Base-by-base conservation (phyloP, 2,113 vertebrate species). In the Ariopsis seemanni region DNA sequence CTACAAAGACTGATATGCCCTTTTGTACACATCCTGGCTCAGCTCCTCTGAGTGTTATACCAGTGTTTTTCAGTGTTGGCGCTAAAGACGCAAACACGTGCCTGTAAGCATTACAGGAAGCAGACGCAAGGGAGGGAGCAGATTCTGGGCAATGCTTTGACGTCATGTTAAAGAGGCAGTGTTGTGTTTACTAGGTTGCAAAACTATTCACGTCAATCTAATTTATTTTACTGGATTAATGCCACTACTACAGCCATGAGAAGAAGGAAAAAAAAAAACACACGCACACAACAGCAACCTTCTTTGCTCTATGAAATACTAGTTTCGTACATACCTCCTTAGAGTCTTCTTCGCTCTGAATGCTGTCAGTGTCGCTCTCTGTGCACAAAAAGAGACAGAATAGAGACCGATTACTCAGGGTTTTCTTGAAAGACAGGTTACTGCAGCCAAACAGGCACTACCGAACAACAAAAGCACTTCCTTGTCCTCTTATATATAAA, bases 301-400 rank as follows among this genome's bases (percentile, higher is more conserved):
- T 2, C 30, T 57, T 58, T 55, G 48, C 75, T n/a, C 57, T 60
- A 25, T 9, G 27, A 79, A 27, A 58, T 50, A 12, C 30, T 52
- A 4, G 42, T 58, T 81, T 18, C 30, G 7, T 53, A 90, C 96
- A 95, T 89, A 98, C 98, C 95, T 96, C 96, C 77, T 96, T 91
- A 62, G 92, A 95, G 92, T 98, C 97, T 89, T 98, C 97, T 82
- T 99, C 97, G 0, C 97, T 99, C 90, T 96, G 96, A 86, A 97
- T 93, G 0, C 96, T 97, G 87, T 99, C 97, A 20, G 95, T 98
- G 94, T 99, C 98, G n/a, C 98, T 99, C 93, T 97, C 98, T 98
- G 95, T 88, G 30, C 34, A 65, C 58, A 65, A 7, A 83, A 65
- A 87, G 92, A 34, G 94, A 83, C 94, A 85, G 90, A 50, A 92